Evolutionary conservation across 2,113 vertebrate genomes (phyloP).

Genomic region (Alexandromys fortis): DNA sequence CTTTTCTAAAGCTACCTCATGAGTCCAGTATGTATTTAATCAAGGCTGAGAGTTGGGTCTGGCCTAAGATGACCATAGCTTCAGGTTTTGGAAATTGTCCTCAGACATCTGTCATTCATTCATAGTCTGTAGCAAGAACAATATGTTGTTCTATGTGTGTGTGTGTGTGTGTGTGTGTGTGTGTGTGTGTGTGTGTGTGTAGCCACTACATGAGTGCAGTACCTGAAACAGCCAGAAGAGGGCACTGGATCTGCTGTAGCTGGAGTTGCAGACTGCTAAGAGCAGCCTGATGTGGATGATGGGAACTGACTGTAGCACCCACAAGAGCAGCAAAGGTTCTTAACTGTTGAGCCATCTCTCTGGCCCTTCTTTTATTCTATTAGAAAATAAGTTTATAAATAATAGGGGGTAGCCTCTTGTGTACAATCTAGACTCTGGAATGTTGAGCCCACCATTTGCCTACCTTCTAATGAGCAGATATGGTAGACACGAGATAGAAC

Average conservation of each 20-base stretch:
- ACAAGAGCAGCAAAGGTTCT: neutral
- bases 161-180: neutral
- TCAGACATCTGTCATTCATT: neutral
- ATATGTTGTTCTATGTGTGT: neutral
- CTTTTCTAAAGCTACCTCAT: neutral
- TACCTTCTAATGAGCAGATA: neutral
- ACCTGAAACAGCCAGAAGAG: neutral
- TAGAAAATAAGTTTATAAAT: constrained; percentile 13
- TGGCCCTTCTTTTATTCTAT: neutral
- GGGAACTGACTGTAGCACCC: neutral
- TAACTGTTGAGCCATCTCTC: neutral
- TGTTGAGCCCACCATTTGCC: neutral
- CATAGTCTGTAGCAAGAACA: neutral
- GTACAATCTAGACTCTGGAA: neutral
- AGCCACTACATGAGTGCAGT: neutral
- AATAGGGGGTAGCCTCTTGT: neutral
- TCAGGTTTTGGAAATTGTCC: neutral
- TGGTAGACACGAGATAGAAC: neutral
- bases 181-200: neutral
- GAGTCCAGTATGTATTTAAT: neutral
- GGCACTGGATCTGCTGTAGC: neutral
- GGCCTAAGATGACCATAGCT: neutral
- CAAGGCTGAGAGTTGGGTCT: neutral
- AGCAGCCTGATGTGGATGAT: neutral
- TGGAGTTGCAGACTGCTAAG: neutral